phyloP scores from a whole-genome alignment of 1,140 invertebrate species.

The Trypoxylus dichotomus region DNA sequence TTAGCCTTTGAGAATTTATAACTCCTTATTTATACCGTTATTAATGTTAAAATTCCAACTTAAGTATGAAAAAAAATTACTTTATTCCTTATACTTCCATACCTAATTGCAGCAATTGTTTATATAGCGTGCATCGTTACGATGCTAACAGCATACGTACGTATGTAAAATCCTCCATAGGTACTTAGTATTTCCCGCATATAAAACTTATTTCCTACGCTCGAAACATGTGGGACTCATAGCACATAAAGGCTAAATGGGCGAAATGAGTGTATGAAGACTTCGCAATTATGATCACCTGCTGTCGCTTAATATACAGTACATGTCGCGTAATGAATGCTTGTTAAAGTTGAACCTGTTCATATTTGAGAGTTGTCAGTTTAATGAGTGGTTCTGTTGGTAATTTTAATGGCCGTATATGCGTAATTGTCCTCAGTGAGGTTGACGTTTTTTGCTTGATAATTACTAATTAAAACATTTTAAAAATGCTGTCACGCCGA shows the following conservation, averaged over 20 bases:
- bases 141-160: too few relatives aligned
- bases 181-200: not conserved
- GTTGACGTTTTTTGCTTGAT: not conserved
- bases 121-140: too few relatives aligned
- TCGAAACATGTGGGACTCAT: not conserved
- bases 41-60: too few relatives aligned
- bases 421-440: not conserved
- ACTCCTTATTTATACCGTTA: too few relatives aligned
- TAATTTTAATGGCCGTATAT: not conserved
- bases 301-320: slow-evolving; percentile 6
- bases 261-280: not conserved
- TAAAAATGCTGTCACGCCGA: not conserved
- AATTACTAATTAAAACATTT: not conserved
- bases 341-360: slow-evolving; percentile 17
- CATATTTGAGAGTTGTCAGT: slow-evolving; percentile 20
- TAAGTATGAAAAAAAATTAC: too few relatives aligned
- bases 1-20: too few relatives aligned
- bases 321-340: not conserved
- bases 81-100: too few relatives aligned
- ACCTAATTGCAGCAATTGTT: too few relatives aligned
- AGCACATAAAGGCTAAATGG: not conserved
- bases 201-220: not conserved
- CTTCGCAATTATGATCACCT: slow-evolving; percentile 16
- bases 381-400: slow-evolving; percentile 12
- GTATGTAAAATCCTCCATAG: not conserved